These are phyloP conservation scores for Balearica regulorum DNA, from an alignment of 2,797 vertebrate genomes.

Conservation along the genomic window DNA sequence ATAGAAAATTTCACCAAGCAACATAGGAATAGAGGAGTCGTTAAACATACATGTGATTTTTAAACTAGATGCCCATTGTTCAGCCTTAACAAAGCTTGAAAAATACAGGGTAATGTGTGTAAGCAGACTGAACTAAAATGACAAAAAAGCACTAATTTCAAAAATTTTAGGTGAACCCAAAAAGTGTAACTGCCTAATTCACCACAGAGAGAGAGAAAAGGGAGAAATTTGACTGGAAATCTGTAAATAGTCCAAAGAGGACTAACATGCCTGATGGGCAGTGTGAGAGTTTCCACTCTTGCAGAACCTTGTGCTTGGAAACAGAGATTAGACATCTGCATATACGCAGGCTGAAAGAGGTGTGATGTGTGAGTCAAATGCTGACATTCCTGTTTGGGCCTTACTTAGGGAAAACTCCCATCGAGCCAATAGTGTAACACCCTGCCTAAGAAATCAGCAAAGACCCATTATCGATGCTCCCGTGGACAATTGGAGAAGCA, in stretches of 20 bases:
- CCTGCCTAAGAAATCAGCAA: neutral
- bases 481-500: rapidly evolving
- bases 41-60: neutral
- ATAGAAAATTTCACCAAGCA: neutral
- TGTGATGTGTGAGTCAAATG: neutral
- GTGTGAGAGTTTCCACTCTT: neutral
- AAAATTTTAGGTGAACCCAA: neutral
- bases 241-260: neutral
- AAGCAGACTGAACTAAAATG: neutral
- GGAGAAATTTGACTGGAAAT: neutral
- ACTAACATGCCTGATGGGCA: neutral
- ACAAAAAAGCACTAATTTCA: neutral
- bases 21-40: neutral
- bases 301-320: neutral
- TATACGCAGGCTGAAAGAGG: neutral
- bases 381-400: neutral
- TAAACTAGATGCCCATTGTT: neutral
- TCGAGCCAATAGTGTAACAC: neutral
- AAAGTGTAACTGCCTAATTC: neutral
- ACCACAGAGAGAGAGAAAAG: neutral
- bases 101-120: neutral
- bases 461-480: neutral
- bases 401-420: neutral
- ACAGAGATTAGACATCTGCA: neutral
- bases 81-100: neutral